A percentile compares a stretch with the other conserved stretches of the same genome.
phyloP scores from a whole-genome alignment of 2,888 invertebrate genomes.

The Apodemia duryi region DNA sequence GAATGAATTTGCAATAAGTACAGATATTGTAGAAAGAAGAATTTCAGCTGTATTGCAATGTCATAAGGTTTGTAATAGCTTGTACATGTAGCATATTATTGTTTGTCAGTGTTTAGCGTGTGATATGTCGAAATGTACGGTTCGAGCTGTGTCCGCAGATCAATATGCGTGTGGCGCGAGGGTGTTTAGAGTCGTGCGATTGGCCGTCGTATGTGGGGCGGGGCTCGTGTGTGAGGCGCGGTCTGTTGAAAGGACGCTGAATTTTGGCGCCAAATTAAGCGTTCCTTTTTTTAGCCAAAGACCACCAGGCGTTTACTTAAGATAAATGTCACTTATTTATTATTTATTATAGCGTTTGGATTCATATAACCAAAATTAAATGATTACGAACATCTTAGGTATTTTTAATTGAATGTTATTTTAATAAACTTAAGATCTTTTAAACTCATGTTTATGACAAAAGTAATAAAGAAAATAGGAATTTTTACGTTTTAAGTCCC shows the following conservation, averaged over 20 bases:
- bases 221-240: constrained; percentile 65
- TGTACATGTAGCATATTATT: constrained; percentile 55
- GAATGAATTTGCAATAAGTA: constrained; percentile 38
- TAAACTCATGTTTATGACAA: too few species aligned
- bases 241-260: constrained; percentile 40
- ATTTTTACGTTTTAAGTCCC: too few species aligned
- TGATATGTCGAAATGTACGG: constrained; percentile 78
- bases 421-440: too few species aligned
- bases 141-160: constrained; percentile 76
- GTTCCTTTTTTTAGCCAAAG: constrained; percentile 51
- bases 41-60: constrained; percentile 18
- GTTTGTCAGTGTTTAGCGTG: constrained; percentile 76
- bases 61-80: constrained; percentile 37
- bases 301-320: constrained; percentile 19
- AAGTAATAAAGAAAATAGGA: too few species aligned
- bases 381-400: too few species aligned
- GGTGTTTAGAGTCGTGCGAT: constrained; percentile 69
- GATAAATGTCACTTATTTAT: neutral
- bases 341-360: too few species aligned
- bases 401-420: too few species aligned
- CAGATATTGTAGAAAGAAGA: constrained; percentile 24
- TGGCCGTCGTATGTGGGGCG: constrained; percentile 72
- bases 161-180: constrained; percentile 77
- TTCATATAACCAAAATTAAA: neutral
- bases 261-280: constrained; percentile 69